Percentiles rank a stretch among this genome's conserved stretches.
These are phyloP conservation scores for Eidolon dupreanum DNA, from an alignment of 2,797 vertebrate species.

Conservation along the genomic window DNA sequence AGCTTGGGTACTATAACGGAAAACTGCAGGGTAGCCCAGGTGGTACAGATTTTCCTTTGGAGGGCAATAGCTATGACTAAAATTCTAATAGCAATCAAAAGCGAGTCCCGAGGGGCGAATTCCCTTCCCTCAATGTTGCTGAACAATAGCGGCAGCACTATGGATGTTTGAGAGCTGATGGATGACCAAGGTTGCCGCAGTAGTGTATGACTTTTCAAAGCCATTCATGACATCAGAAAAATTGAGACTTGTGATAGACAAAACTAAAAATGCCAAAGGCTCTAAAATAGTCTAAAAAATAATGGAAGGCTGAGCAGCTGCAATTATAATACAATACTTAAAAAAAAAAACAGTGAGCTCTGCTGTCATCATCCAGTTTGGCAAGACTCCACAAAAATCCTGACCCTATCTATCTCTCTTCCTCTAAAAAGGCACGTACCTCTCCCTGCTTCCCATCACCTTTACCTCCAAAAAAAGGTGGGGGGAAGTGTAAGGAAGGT, in stretches of 20 bases:
- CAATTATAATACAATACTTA: background rate
- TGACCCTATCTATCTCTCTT: too few species aligned
- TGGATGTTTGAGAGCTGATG: conserved; percentile 42
- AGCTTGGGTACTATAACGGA: background rate
- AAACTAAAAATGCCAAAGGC: conserved; percentile 45
- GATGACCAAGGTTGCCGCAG: background rate
- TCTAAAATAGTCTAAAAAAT: conserved; percentile 39
- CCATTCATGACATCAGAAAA: conserved; percentile 24
- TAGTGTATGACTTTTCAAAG: conserved; percentile 46
- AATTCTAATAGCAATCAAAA: conserved; percentile 68
- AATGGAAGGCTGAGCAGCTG: background rate
- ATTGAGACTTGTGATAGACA: background rate
- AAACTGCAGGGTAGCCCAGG: background rate
- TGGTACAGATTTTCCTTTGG: conserved; percentile 10
- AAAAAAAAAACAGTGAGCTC: background rate
- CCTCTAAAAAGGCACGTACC: background rate
- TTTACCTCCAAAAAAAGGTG: background rate
- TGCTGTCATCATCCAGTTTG: background rate
- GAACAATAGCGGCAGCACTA: background rate
- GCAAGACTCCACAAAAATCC: background rate
- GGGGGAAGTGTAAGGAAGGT: background rate
- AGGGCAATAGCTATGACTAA: conserved; percentile 49
- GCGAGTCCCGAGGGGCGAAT: background rate
- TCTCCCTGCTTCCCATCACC: background rate
- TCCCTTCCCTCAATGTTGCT: conserved; percentile 21